Evolutionary conservation across 2,888 invertebrate genomes (phyloP), one percentile per base, ranked within the genome.

Genomic region (Lymantria monacha): DNA sequence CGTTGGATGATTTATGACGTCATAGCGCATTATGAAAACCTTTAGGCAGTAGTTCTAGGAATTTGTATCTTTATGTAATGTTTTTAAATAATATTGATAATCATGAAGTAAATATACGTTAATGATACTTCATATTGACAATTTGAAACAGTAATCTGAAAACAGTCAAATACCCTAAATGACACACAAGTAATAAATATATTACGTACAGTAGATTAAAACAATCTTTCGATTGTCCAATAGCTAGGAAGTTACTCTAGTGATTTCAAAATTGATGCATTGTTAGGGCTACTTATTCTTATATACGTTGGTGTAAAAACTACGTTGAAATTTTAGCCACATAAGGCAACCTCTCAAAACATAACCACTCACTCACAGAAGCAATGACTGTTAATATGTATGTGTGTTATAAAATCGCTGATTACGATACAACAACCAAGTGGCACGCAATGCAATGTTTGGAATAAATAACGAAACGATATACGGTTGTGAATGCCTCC

Each of bases 401-500:
- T 77, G 79, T 82, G 82, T 82, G 83, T 78, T 74, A 81, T 75
- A 82, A 80, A 70, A 79, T 76, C 79, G 76, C 76, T 71, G 65
- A 64, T 65, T 61, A 67, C 63, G 69, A 68, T 77, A 74, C 61
- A 76, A 72, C 72, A 75, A 72, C 73, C 72, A 42, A 75, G 70
- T 75, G 76, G 76, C 73, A 81, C 78, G 79, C 72, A 81, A 82
- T 74, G 77, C 72, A 75, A 76, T 68, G 72, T 70, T 72, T 66
- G 74, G n/a, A 67, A 66, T 70, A 66, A 70, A 68, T 64, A 66
- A 65, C 66, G 69, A 59, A 60, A 72, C 69, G 67, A 64, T 66
- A 74, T 67, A 70, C 70, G 70, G 55, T 43, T 59, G 79, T 83
- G 83, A 76, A 80, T 73, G 79, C 66, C 74, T 79, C 72, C 73